A percentile compares a stretch with the other conserved stretches of the same genome.
These are phyloP conservation scores for Lycophotia porphyrea DNA, from an alignment of 2,888 invertebrate species.

Conservation along the genomic window DNA sequence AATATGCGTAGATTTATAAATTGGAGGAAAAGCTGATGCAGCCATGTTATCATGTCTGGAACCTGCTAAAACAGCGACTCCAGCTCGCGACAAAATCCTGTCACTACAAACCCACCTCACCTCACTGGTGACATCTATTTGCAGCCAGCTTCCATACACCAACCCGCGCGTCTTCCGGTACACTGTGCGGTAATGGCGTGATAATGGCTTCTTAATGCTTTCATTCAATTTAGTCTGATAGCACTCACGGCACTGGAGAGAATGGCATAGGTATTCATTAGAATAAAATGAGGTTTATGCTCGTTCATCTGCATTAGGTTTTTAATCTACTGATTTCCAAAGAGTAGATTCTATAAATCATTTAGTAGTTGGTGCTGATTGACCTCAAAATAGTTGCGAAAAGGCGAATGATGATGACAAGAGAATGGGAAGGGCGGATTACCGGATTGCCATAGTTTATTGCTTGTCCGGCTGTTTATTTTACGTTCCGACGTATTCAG, in stretches of 20 bases:
- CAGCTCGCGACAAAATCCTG: not conserved
- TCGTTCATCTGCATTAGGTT: not conserved
- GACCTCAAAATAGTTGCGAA: not conserved
- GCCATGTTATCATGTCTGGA: not conserved
- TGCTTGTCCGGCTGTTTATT: no score
- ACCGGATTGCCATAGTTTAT: not conserved
- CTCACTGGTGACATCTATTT: constrained; percentile 11
- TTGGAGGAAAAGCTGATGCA: not conserved
- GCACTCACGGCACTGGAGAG: not conserved
- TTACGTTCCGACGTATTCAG: no score
- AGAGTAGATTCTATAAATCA: not conserved
- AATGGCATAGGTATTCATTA: not conserved
- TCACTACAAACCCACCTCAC: constrained; percentile 1
- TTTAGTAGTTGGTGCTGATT: not conserved
- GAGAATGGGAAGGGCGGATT: not conserved
- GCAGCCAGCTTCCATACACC: not conserved
- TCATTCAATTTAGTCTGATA: constrained; percentile 22
- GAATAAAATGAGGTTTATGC: not conserved
- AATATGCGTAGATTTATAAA: not conserved
- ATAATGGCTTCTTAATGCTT: constrained; percentile 47
- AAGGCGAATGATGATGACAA: no score
- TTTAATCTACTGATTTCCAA: not conserved
- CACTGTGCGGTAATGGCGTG: constrained; percentile 26
- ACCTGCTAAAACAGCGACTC: not conserved
- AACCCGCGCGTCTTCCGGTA: constrained; percentile 7